Percentiles rank a stretch among this genome's conserved stretches.
Conservation (phyloP, 2,797 vertebrate genomes). For the Prunella strophiata region DNA sequence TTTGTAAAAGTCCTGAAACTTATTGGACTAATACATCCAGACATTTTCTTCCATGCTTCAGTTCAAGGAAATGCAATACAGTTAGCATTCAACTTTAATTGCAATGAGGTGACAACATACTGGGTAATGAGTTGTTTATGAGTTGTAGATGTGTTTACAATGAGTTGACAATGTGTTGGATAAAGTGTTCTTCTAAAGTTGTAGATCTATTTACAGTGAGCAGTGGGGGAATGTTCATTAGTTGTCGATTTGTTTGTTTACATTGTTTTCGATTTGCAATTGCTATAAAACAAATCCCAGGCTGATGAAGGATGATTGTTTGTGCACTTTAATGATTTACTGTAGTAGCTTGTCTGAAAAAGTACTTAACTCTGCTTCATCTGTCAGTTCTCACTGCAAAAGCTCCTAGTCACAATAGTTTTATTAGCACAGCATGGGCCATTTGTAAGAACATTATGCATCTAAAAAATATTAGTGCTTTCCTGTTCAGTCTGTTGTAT, state of each 20-base stretch:
- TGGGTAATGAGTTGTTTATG: constrained; percentile 84
- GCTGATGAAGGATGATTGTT: constrained; percentile 79
- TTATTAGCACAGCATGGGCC: constrained; percentile 80
- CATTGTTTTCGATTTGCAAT: constrained; percentile 81
- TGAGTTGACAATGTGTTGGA: constrained; percentile 84
- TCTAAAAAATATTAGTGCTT: constrained; percentile 73
- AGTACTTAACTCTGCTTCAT: constrained; percentile 79
- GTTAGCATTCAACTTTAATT: constrained; percentile 82
- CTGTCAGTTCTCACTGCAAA: constrained; percentile 80
- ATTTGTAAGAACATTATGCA: constrained; percentile 75
- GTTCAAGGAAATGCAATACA: constrained; percentile 72
- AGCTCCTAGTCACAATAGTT: constrained; percentile 79
- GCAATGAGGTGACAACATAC: constrained; percentile 82
- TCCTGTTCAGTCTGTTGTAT: constrained; percentile 70
- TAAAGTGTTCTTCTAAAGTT: constrained; percentile 82
- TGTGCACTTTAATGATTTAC: constrained; percentile 80
- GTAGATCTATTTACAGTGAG: constrained; percentile 80
- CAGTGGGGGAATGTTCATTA: constrained; percentile 78
- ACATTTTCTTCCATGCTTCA: constrained; percentile 61
- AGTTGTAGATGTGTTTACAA: constrained; percentile 85
- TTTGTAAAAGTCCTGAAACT: background rate
- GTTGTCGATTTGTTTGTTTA: constrained; percentile 84
- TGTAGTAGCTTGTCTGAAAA: constrained; percentile 77
- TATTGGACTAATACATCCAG: constrained; percentile 14
- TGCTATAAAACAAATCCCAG: constrained; percentile 78